phyloP scores from a whole-genome alignment of 1,140 invertebrate genomes.

The Oedothorax gibbosus region DNA sequence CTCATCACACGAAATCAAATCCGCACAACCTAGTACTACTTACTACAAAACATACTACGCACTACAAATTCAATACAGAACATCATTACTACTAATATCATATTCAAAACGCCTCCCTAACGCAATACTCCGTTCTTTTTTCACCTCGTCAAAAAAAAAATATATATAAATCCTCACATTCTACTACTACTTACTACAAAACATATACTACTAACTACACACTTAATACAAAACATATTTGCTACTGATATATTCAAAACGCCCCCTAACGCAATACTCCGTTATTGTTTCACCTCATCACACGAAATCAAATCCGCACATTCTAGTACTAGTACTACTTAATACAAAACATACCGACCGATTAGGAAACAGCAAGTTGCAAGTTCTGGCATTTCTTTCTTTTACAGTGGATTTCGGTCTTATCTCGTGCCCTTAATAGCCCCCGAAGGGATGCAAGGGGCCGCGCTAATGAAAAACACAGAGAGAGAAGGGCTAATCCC shows the following conservation, averaged over 20 bases:
- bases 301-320: conserved; percentile 25
- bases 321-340: neutral
- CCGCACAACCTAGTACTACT: too few species aligned
- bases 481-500: neutral
- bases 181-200: too few species aligned
- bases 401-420: neutral
- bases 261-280: neutral
- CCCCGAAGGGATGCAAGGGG: conserved; percentile 29
- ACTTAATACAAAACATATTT: too few species aligned
- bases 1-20: too few species aligned
- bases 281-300: neutral
- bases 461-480: conserved; percentile 41
- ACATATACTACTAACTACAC: too few species aligned
- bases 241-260: too few species aligned
- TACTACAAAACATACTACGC: too few species aligned
- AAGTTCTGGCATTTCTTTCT: conserved; percentile 4
- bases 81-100: too few species aligned
- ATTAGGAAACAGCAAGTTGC: conserved; percentile 14
- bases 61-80: too few species aligned
- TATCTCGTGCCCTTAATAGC: conserved; percentile 30
- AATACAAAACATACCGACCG: conserved; percentile 22
- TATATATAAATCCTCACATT: neutral
- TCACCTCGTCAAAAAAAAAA: neutral
- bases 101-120: too few species aligned
- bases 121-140: neutral